Evolutionary conservation across 2,797 vertebrate species (phyloP).

Genomic region (Coccyzus lansbergi): DNA sequence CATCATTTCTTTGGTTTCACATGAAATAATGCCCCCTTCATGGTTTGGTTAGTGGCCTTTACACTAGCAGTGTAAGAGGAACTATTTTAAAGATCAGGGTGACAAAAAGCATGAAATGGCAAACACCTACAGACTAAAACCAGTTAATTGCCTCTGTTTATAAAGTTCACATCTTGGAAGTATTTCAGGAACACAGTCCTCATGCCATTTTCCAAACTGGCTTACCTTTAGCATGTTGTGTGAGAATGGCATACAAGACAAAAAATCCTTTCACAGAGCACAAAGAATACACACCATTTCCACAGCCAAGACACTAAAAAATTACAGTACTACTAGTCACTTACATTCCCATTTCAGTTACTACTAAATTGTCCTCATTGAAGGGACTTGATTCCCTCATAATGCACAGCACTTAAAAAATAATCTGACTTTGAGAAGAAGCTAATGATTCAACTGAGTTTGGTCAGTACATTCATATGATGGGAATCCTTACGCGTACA

Average conservation of each 20-base stretch:
- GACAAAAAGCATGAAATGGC: not conserved
- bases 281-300: not conserved
- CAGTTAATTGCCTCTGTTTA: not conserved
- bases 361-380: not conserved
- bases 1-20: not conserved
- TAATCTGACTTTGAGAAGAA: not conserved
- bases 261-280: not conserved
- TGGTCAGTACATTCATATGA: not conserved
- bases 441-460: not conserved
- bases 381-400: not conserved
- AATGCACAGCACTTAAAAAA: not conserved
- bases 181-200: slow-evolving; percentile 8
- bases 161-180: not conserved
- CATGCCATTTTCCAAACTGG: not conserved
- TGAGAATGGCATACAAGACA: not conserved
- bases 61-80: not conserved
- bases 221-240: not conserved
- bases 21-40: not conserved
- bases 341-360: not conserved
- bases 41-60: not conserved
- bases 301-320: not conserved
- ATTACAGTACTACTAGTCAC: not conserved
- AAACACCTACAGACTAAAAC: not conserved
- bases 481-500: not conserved
- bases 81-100: not conserved